phyloP scores from a whole-genome alignment of 2,113 vertebrate species.

The Leptodactylus fuscus region DNA sequence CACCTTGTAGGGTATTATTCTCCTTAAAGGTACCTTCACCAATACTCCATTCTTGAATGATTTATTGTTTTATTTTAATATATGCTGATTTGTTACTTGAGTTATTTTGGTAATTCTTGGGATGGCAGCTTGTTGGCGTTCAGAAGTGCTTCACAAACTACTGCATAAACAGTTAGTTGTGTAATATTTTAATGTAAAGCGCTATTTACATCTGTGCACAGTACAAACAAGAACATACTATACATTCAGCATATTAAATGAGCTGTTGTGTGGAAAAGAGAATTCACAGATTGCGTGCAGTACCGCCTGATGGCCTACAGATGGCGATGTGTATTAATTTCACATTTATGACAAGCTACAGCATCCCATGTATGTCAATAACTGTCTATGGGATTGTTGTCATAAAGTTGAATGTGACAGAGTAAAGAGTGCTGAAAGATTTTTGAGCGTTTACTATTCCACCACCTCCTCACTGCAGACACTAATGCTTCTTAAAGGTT shows the following conservation, averaged over 20 bases:
- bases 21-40: too few species aligned
- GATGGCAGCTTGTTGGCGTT: not conserved
- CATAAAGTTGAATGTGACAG: not conserved
- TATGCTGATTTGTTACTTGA: too few species aligned
- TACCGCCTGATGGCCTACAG: not conserved
- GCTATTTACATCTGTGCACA: conserved; percentile 8
- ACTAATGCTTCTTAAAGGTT: conserved; percentile 72
- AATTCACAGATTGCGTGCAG: not conserved
- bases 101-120: too few species aligned
- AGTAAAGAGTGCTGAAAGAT: too few species aligned
- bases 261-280: not conserved
- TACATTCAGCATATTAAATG: conserved; percentile 4
- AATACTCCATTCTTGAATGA: too few species aligned
- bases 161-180: not conserved
- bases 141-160: not conserved
- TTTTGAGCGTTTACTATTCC: not conserved
- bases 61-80: too few species aligned
- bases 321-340: not conserved
- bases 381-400: not conserved
- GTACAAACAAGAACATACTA: conserved; percentile 12
- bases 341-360: not conserved
- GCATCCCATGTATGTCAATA: not conserved
- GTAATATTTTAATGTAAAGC: conserved; percentile 15
- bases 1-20: too few species aligned
- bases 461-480: conserved; percentile 21